These are phyloP conservation scores for Muschampia plurimacula DNA, from an alignment of 2,888 invertebrate genomes.

Conservation along the genomic window DNA sequence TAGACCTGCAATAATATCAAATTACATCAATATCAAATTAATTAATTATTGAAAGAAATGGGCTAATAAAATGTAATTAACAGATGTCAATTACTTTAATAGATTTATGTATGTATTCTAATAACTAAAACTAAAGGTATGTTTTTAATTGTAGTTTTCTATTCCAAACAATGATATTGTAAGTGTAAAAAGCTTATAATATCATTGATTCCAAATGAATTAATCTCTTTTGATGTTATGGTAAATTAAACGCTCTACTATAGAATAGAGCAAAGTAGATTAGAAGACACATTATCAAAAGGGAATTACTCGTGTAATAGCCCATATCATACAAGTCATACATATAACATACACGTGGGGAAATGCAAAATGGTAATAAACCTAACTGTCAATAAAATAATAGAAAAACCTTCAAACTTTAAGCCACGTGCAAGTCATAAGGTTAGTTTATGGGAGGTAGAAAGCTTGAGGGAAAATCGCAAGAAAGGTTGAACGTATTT, in stretches of 20 bases:
- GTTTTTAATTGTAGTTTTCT: not conserved
- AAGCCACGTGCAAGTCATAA: conserved; percentile 10
- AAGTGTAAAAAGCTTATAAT: too few relatives aligned
- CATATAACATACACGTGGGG: conserved; percentile 1
- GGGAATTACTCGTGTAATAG: conserved; percentile 7
- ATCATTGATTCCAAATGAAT: not conserved
- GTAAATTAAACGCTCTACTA: conserved; percentile 5
- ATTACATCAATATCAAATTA: too few relatives aligned
- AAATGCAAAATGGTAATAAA: conserved; percentile 9
- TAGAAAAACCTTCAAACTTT: not conserved
- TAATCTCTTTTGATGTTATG: conserved; percentile 1
- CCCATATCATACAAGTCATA: not conserved
- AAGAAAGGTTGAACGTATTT: conserved; percentile 12
- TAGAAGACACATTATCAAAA: conserved; percentile 1
- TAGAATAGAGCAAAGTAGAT: not conserved
- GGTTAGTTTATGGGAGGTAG: not conserved
- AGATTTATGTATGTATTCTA: too few relatives aligned
- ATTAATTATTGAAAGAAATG: too few relatives aligned
- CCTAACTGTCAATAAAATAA: conserved; percentile 9
- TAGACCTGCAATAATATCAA: too few relatives aligned
- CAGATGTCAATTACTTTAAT: too few relatives aligned
- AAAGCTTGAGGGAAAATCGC: conserved; percentile 16
- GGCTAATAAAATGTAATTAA: too few relatives aligned
- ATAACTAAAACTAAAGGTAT: not conserved
- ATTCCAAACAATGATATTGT: not conserved